Base-by-base conservation (phyloP, 1,140 invertebrate species). In the Ostrea edulis region DNA sequence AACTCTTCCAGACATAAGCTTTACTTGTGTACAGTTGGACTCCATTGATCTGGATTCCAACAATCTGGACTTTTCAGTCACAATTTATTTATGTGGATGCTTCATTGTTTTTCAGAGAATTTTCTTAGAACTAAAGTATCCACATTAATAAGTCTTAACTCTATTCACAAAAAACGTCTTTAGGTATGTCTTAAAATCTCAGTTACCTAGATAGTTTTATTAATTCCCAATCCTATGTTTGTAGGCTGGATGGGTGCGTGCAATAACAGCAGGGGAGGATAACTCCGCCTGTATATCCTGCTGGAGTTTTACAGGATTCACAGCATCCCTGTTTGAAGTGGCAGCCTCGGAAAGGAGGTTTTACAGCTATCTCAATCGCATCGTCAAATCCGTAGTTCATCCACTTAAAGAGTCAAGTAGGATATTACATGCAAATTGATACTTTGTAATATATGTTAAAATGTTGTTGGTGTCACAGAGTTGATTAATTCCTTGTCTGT, bases 241-340 rank as follows among this genome's bases (percentile, higher is more conserved):
- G 82, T 85, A 93, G 93, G 81, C 90, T 58, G 93, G 94, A 22
- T 94, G 92, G 93, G 90, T 93, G 14, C 87, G 88, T 25, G 86
- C 89, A 52, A 87, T 95, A 17, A 71, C 88, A 35, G 92, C 93
- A 82, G 94, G 94, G 9, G 94, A 94, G 89, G 88, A 90, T 68
- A 92, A 92, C 88, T 93, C 91, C 88, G 93, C 90, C n/a, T 94
- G 93, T 90, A 62, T 93, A 54, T 89, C 58, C 87, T 92, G 84
- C 88, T 93, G 71, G 86, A 90, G 86, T 84, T 90, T 65, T 62
- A 90, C 86, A 17, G 88, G 87, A 11, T 82, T 90, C 44, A 90
- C 87, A n/a, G 89, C 87, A 35, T 84, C 90, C 17, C 35, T 93
- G 71, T 92, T 92, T 92, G 93, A 93, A 88, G 90, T 93, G 51